Evolutionary conservation across 2,113 vertebrate genomes (phyloP).

Genomic region (Entomyzon cyanotis): DNA sequence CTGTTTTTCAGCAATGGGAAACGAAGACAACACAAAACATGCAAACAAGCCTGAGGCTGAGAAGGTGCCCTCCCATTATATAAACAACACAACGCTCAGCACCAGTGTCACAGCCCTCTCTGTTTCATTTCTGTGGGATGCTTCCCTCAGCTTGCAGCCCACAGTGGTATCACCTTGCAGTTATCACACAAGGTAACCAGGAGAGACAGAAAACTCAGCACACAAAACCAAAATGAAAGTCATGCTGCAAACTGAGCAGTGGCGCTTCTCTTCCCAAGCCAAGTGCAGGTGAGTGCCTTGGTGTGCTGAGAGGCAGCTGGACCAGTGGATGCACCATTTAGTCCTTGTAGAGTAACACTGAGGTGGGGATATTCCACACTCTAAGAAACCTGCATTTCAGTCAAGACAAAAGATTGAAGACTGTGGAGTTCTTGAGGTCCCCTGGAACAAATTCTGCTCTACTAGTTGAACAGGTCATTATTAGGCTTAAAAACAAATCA

Average conservation of each 20-base stretch:
- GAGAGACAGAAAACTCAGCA: neutral
- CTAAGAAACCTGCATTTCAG: neutral
- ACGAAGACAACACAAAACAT: neutral
- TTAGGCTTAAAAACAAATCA: neutral
- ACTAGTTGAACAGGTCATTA: neutral
- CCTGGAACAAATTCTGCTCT: neutral
- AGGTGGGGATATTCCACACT: neutral
- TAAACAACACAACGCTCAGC: neutral
- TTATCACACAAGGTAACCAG: neutral
- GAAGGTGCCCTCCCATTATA: neutral
- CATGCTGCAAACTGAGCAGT: neutral
- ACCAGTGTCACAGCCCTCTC: neutral
- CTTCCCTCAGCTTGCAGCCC: neutral
- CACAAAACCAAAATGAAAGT: neutral
- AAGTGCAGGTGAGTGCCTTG: rapidly evolving
- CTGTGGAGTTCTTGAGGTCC: neutral
- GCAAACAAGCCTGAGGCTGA: neutral
- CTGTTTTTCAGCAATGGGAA: neutral
- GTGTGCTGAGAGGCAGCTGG: neutral
- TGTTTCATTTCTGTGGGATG: neutral
- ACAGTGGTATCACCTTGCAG: neutral
- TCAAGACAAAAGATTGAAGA: neutral
- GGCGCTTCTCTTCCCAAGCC: neutral
- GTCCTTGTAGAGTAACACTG: neutral
- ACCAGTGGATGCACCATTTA: neutral